Evolutionary conservation across 2,888 invertebrate genomes (phyloP), one percentile per base, ranked within the genome.

Genomic region (Hoplodrina blanda): DNA sequence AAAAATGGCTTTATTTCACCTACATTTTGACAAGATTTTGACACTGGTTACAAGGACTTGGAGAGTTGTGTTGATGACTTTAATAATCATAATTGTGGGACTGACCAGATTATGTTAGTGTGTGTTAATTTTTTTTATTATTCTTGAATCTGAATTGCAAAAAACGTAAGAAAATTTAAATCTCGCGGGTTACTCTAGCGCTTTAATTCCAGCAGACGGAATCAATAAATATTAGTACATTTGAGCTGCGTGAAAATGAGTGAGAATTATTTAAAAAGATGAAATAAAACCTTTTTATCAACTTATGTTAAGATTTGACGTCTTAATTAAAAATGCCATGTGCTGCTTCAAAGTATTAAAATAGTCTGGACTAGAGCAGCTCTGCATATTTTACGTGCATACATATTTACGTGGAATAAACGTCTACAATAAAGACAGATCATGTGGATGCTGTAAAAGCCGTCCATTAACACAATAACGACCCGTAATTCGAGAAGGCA

Each of bases 281-380:
- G 8, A 74, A 5, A 41, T 17, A 1, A 13, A 11, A 49, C 1
- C 17, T 50, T 30, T 57, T 15, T 25, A 62, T 11, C 6, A 56
- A 37, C 41, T 33, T 17, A 60, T 64, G 17, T 15, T 60, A 46
- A 50, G 33, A 54, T 54, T 41, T 20, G 56, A 41, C 19, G 37
- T 37, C 6, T 53, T 56, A 56, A 13, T 30, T 49, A 25, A 65
- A 62, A 69, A 53, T 59, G 49, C 52, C 17, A 20, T 30, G 11
- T 54, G 62, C 15, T 62, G 33, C 59, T 49, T 54, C 41, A 52
- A 41, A 61, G 11, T 61, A 52, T 57, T 41, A 62, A 64, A 46
- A 52, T 59, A 60, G 19, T 61, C 25, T 62, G 55, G 80, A 75
- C 80, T 75, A 75, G 75, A 78, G 65, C 56, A 69, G 50, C 69